Base-by-base conservation (phyloP, 2,888 invertebrate species). In the Ctena decussata region DNA sequence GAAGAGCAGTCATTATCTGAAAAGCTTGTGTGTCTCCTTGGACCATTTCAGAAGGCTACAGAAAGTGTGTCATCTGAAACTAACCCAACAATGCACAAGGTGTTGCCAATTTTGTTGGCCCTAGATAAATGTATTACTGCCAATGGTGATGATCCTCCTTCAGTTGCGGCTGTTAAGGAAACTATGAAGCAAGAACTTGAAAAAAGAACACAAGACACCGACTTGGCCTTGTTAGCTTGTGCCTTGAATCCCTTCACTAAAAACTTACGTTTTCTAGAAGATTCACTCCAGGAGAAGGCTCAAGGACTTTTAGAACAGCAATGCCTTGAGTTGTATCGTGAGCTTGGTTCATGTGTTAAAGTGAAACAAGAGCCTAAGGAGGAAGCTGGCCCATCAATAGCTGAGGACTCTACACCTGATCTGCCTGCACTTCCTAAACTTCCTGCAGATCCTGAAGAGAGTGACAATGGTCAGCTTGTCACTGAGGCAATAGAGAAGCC, bases 181-280 rank as follows among this genome's bases (percentile, higher is more conserved):
- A 77, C 32, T 44, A 70, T 77, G 70, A 32, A 6, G 1, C 5
- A 24, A 11, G 49, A 77, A 49, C 21, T 77, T 6, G 15, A 70
- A 18, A 70, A 70, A 32, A 70, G 70, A 46, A 70, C 46, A 30
- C 32, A 30, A 21, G 37, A 12, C 18, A 44, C 41, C 12, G 69
- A 77, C 12, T 11, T 46, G 11, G 12, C 77, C 12, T 6, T 77
- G 3, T 21, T 70, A n/a, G 77, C 46, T 12, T 30, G 35, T 35
- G 27, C 65, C 1, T 27, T 77, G 15, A 77, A 70, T 44, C 77
- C 77, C 11, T 69, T 30, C 35, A 77, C 77, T 24, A 77, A 49
- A 35, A 5, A 46, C n/a, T 41, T 77, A 24, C 15, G 24, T 27
- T 70, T 49, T 37, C 37, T 77, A 5, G 11, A 21, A 11, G 18